Base-by-base conservation (phyloP, 1,140 invertebrate genomes). In the Paramacrobiotus metropolitanus region DNA sequence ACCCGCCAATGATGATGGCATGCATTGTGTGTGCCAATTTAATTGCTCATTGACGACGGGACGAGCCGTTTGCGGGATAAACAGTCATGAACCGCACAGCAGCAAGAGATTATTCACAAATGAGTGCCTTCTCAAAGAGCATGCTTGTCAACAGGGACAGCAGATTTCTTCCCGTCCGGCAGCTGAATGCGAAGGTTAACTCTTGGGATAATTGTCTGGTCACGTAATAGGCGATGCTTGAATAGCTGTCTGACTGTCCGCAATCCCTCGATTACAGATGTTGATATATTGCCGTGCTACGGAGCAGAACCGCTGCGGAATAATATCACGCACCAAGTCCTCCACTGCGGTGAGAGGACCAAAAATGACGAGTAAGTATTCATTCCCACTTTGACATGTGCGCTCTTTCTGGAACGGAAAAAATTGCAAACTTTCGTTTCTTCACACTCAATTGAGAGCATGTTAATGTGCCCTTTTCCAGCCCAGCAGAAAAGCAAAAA, bases 21-120 rank as follows among this genome's bases (percentile, higher is more conserved):
- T 55, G 48, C 48, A 55, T 9, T 55, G 48, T 55, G 9, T 55
- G 48, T 55, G 48, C 48, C 9, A 55, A 55, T 55, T 55, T 55
- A 24, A 55, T 55, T 55, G 48, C 48, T 55, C 48, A 55, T 18
- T 18, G 24, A 55, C 15, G 15, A 9, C 9, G 15, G 9, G 48
- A 28, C 9, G 48, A 9, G 34, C n/a, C n/a, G 34, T 40, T n/a
- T 55, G 48, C 24, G 48, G 48, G 24, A 55, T 18, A 28, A 4
- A n/a, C n/a, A n/a, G n/a, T n/a, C n/a, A 4, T 9, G 4, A 15
- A 55, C 4, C 48, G 9, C 9, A 55, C 24, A 24, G 24, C 9
- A 28, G 24, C 48, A 15, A 28, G 24, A 9, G 24, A 55, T 55
- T 55, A 55, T 55, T 18, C 48, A 9, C 48, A 24, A 55, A 55